Percentiles rank a stretch among this genome's conserved stretches.
phyloP scores from a whole-genome alignment of 2,888 invertebrate genomes.

The Arctia plantaginis region DNA sequence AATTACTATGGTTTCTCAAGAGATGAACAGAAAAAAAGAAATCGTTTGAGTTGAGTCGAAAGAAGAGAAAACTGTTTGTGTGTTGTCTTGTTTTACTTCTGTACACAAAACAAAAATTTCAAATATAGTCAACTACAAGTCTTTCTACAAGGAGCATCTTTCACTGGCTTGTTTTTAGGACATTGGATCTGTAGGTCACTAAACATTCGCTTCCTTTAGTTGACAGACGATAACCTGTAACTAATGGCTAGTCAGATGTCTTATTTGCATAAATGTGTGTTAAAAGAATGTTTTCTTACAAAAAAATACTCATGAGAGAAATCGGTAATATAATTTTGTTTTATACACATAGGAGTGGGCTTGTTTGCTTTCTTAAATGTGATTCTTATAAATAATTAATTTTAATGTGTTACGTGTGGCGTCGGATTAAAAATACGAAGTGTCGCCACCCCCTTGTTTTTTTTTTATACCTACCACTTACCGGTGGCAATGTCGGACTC shows the following conservation, averaged over 20 bases:
- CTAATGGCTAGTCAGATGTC: background rate
- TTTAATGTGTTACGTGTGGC: too few relatives aligned
- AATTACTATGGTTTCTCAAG: background rate
- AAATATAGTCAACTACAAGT: background rate
- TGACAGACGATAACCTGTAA: background rate
- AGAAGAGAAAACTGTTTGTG: background rate
- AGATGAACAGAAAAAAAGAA: background rate
- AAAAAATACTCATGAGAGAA: background rate
- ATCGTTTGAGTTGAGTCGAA: too few relatives aligned
- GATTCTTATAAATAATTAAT: too few relatives aligned
- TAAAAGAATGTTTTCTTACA: background rate
- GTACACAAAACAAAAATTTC: background rate
- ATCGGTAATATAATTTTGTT: background rate
- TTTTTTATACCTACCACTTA: too few relatives aligned
- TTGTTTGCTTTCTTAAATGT: too few relatives aligned
- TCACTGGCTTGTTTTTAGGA: background rate
- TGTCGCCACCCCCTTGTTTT: too few relatives aligned
- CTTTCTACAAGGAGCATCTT: background rate
- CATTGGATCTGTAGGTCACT: constrained; percentile 16
- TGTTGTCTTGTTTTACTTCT: background rate
- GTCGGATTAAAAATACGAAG: too few relatives aligned
- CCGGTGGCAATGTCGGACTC: too few relatives aligned
- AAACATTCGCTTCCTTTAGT: constrained; percentile 3
- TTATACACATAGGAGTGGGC: too few relatives aligned
- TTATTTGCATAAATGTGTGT: background rate